Evolutionary conservation across 2,113 vertebrate genomes (phyloP).

Genomic region (Nesoenas mayeri): DNA sequence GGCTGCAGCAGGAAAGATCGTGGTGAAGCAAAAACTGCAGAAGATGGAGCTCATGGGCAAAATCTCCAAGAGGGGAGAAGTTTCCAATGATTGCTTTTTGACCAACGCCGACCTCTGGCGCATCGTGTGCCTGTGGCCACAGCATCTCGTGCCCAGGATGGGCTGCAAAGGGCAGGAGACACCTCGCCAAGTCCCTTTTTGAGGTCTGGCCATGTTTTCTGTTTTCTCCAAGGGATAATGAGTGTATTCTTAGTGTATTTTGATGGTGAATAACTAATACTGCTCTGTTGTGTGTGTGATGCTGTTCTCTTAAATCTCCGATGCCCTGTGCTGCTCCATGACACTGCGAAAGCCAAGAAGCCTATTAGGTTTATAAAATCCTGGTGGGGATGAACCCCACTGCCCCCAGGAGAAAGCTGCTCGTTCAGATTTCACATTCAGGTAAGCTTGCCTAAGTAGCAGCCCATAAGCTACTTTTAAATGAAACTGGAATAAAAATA

Average conservation of each 20-base stretch:
- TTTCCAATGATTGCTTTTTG: background rate
- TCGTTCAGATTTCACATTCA: background rate
- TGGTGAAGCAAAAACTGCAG: background rate
- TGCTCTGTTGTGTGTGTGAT: background rate
- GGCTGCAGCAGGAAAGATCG: constrained; percentile 58
- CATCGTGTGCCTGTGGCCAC: accelerated
- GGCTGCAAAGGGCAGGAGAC: background rate
- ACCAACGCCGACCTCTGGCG: background rate
- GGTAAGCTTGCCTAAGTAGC: background rate
- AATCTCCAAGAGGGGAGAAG: background rate
- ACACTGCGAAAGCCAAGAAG: background rate
- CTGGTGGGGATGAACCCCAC: background rate
- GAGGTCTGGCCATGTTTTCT: background rate
- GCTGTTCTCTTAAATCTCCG: background rate
- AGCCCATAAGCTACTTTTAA: constrained; percentile 23
- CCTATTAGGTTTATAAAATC: background rate
- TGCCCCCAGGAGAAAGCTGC: background rate
- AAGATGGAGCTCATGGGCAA: background rate
- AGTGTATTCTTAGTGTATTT: background rate
- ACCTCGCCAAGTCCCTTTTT: background rate
- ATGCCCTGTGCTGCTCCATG: accelerated
- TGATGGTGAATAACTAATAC: background rate
- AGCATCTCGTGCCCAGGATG: background rate
- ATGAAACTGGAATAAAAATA: constrained; percentile 36
- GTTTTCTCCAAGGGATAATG: background rate